Base-by-base conservation (phyloP, 2,113 vertebrate genomes). In the Oreochromis niloticus region DNA sequence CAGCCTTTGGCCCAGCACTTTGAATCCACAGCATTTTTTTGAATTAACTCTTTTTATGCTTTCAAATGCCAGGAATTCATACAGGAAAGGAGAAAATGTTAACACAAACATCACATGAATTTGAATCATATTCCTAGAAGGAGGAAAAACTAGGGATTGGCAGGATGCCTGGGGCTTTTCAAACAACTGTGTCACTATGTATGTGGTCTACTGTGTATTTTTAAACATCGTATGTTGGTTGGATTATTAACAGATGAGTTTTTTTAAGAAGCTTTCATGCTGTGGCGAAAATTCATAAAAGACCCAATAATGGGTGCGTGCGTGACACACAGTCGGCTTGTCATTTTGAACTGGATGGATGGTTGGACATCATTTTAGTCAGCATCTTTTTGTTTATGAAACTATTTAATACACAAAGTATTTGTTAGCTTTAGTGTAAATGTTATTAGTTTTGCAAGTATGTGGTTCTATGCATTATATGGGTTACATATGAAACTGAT, bases 231-330 rank as follows among this genome's bases (percentile, higher is more conserved):
- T 22, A 1, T 71, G 7, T 43, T 43, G 63, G 63, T 24, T 24
- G 36, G 36, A 71, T 71, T 71, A 24, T 71, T 71, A 71, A 71
- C 36, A 6, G 12, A 24, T 71, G 12, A 43, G 0, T 36, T 41
- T 22, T 66, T 43, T 13, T 2, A 68, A 0, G 36, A 71, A 43
- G 0, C n/a, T 5, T 43, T 41, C n/a, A 41, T 71, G 0, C 30
- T 36, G 6, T 63, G 9, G 0, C 3, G 0, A 17, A 34, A 19
- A 61, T 32, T 66, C 16, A 19, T 36, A 63, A 19, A 34, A 63
- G 59, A 63, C 30, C 59, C 59, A 36, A 6, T 4, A 46, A 36
- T 36, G 17, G 16, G 5, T 63, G 30, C 30, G 34, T 63, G 57
- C 3, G 6, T 63, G 59, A 63, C 59, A 36, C 32, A 36, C 34